A percentile compares a stretch with the other conserved stretches of the same genome.
These are phyloP conservation scores for Peromyscus polionotus DNA, from an alignment of 2,113 vertebrate genomes.

Conservation along the genomic window DNA sequence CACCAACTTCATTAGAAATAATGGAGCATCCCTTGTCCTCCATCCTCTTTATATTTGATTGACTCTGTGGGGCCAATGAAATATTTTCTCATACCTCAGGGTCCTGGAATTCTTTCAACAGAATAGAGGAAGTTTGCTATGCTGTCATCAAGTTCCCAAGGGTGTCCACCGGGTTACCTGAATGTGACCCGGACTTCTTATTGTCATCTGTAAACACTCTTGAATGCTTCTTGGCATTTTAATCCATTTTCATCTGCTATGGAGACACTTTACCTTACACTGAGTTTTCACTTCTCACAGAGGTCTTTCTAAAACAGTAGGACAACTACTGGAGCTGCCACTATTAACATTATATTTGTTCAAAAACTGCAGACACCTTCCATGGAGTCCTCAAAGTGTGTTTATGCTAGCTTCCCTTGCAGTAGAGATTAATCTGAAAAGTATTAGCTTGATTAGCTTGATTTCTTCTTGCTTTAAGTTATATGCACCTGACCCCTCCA, in stretches of 20 bases:
- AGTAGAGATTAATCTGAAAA: conserved; percentile 28
- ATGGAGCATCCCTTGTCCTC: neutral
- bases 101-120: conserved; percentile 18
- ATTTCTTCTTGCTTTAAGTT: neutral
- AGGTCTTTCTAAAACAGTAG: neutral
- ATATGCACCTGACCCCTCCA: neutral
- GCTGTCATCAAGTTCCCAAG: neutral
- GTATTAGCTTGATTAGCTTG: neutral
- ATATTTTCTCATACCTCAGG: neutral
- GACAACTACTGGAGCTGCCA: neutral
- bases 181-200: neutral
- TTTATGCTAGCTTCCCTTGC: neutral
- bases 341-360: neutral
- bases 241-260: neutral
- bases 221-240: neutral
- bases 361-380: neutral
- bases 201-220: neutral
- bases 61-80: neutral
- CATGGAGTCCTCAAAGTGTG: neutral
- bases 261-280: neutral
- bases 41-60: neutral
- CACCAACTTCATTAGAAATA: conserved; percentile 12
- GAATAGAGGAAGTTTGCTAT: conserved; percentile 20
- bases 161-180: neutral
- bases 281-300: neutral